Base-by-base conservation (phyloP, 2,113 vertebrate genomes). In the Cyprinodon tularosa region DNA sequence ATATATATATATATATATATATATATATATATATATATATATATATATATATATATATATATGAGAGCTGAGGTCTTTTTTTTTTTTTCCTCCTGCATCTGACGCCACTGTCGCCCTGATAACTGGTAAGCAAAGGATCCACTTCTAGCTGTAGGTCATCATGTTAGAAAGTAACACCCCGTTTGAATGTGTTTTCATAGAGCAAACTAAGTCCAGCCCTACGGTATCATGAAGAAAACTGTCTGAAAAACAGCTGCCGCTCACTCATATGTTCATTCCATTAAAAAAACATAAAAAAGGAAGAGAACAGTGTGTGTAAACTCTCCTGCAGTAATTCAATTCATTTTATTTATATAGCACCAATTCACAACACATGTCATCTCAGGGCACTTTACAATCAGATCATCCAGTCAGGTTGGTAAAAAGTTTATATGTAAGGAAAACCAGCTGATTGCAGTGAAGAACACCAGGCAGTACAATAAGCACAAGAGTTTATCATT, bases 151-250 rank as follows among this genome's bases (percentile, higher is more conserved):
- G 44, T 11, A 7, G 44, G 6, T 8, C n/a, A 20, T 53, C 20
- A 4, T 20, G 48, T 50, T 50, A 15, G 15, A 5, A 17, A 20
- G 6, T 9, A 57, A 50, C 40, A 57, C 63, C 45, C 65, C 44
- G 65, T n/a, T 15, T 7, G 20, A 57, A 57, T 20, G 20, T 57
- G 17, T 1, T 57, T 57, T 74, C 74, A 68, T 36, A 62, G 47
- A 13, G 69, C 64, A 85, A 82, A 82, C 83, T 61, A 75, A 74
- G 80, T 50, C 61, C 37, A 66, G 76, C 70, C 66, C 70, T 79
- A 74, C 84, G 62, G 82, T 42, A 69, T 75, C 45, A 66, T 45
- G 48, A n/a, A 84, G 73, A 85, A 83, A 87, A 67, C 71, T 86
- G 75, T 80, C 66, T 62, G 6, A 29, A 62, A 39, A 75, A 64